Evolutionary conservation across 2,113 vertebrate genomes (phyloP), one percentile per base, ranked within the genome.

Genomic region (Rhombomys opimus): DNA sequence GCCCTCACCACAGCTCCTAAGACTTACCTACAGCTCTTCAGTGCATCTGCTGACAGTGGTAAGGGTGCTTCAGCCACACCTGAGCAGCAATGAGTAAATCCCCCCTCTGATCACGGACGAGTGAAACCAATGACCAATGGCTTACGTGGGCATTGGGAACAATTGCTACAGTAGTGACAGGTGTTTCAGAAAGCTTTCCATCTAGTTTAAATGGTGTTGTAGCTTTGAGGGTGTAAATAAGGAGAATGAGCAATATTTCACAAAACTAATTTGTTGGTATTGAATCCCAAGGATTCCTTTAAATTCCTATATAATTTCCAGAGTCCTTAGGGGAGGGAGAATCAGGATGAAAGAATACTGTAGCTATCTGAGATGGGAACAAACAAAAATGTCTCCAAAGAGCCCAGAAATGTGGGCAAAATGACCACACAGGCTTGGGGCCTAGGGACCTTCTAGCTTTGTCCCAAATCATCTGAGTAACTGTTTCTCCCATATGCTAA

Each of bases 301-400:
- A 93, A 76, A 87, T 93, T 57, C 52, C 32, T 78, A 32, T 41
- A 90, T 70, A 57, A 90, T 87, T 95, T 52, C 75, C 63, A 91
- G 75, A 87, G n/a, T 50, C 88, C 75, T 57, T 14, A 91, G n/a
- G 38, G 65, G 61, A 67, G 38, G 65, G 61, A 67, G n/a, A 35
- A 84, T 59, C 57, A 93, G 59, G 65, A 93, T 94, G 54, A 94
- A 95, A 65, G 68, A 97, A 87, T 78, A 59, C 61, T 85, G 80
- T 84, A 3, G 11, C 87, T 76, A 78, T 59, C 12, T 54, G 67
- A 86, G 38, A 95, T 67, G 9, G 85, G 86, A 96, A 85, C 41
- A 90, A 92, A 89, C 72, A 38, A 77, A 76, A 93, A 93, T 20
- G 80, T 75, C 89, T 92, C 46, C 61, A 77, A 95, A 97, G 70